Evolutionary conservation across 2,888 invertebrate genomes (phyloP), one percentile per base, ranked within the genome.

Genomic region (Trissolcus brochymenae): DNA sequence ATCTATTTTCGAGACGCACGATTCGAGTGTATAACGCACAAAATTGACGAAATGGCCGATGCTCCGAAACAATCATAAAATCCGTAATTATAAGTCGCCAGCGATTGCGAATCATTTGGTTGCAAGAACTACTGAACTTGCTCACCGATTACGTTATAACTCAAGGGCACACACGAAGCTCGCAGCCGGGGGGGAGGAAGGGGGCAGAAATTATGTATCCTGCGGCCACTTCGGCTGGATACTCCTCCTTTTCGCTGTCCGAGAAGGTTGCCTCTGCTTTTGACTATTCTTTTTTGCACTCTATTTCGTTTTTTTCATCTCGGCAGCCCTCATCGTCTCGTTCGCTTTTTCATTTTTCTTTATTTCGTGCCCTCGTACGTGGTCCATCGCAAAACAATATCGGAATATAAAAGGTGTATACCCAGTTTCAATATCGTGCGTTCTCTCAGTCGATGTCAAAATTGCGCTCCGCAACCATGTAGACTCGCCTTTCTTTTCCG

Each of bases 371-470:
- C 11, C 49, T 59, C 67, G 54, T 17, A 66, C 53, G 53, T 46
- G 64, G 76, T 55, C 59, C 75, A 43, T 76, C 55, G 46, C 46
- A 41, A 51, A 57, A 67, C 72, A 66, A 66, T 68, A 54, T 17
- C 55, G 53, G 80, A 72, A 77, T 77, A 79, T 76, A 77, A 79
- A 79, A 75, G 62, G 64, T 75, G 74, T 11, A 35, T 25, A 35
- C 35, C 73, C 79, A 79, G 76, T 79, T 79, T 74, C 81, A 81
- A 81, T 81, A 81, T 76, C 73, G 76, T 75, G 70, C 73, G 71
- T 75, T 68, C 29, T 49, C 74, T 75, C 78, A 50, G 70, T 61
- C 56, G 75, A 56, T 60, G 72, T 65, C 65, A 72, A 72, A 72
- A 72, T 72, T 65, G 60, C 65, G 25, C 54, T 16, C n/a, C n/a